These are phyloP conservation scores for Microplitis manilae DNA, from an alignment of 2,888 invertebrate genomes.

Conservation along the genomic window DNA sequence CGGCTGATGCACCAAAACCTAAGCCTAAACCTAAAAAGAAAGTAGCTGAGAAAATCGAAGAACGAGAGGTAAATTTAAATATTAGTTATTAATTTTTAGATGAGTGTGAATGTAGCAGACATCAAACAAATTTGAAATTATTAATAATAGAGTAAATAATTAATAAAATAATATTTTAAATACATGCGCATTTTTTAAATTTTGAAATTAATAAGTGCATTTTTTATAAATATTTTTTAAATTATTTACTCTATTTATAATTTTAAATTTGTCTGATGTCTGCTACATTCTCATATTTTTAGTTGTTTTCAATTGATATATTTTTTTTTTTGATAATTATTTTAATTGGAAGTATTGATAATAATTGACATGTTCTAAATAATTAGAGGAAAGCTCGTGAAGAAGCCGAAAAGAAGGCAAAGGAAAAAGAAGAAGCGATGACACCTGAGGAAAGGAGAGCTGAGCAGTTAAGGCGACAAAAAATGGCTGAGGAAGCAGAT, in stretches of 20 bases:
- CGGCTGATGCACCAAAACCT: slow-evolving; percentile 76
- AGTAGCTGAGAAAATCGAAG: slow-evolving; percentile 86
- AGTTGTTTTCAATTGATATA: background rate
- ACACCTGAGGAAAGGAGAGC: slow-evolving; percentile 85
- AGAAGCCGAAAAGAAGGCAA: slow-evolving; percentile 77
- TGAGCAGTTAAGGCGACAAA: slow-evolving; percentile 84
- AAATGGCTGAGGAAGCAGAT: slow-evolving; percentile 91
- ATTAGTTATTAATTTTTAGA: background rate
- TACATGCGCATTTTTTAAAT: too few species aligned
- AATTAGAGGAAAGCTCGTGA: slow-evolving; percentile 76
- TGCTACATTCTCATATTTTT: slow-evolving; percentile 17
- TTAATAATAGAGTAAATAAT: too few species aligned
- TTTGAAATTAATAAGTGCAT: too few species aligned
- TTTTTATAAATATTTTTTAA: too few species aligned
- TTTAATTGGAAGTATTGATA: background rate
- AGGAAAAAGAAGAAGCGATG: slow-evolving; percentile 77
- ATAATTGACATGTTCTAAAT: background rate
- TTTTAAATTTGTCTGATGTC: too few species aligned
- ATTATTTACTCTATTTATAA: too few species aligned
- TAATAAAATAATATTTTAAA: too few species aligned
- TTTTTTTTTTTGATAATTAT: background rate
- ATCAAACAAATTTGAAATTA: too few species aligned
- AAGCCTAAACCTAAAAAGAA: slow-evolving; percentile 83
- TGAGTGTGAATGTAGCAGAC: too few species aligned
- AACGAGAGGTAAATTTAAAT: slow-evolving; percentile 81